phyloP scores from a whole-genome alignment of 2,797 vertebrate species.

The Telmatherina bonti region DNA sequence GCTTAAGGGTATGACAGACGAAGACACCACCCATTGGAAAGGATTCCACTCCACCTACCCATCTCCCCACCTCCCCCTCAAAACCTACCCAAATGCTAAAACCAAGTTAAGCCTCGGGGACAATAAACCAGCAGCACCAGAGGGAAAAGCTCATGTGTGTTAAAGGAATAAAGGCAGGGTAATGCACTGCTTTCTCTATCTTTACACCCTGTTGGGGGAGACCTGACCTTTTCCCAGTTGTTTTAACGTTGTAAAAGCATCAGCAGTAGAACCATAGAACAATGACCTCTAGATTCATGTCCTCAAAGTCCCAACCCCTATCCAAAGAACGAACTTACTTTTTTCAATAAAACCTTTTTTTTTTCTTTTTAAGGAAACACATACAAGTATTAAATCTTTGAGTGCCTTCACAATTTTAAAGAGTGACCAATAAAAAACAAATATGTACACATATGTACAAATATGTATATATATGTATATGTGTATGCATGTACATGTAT shows the following conservation, averaged over 20 bases:
- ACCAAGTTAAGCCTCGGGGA: constrained; percentile 71
- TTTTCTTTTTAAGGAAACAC: background rate
- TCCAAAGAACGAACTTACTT: constrained; percentile 17
- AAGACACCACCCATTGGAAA: constrained; percentile 70
- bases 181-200: constrained; percentile 77
- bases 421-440: too few relatives aligned
- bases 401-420: constrained; percentile 13
- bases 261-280: constrained; percentile 63
- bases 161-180: constrained; percentile 74
- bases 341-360: too few relatives aligned
- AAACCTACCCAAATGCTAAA: constrained; percentile 55
- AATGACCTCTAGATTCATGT: constrained; percentile 59
- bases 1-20: constrained; percentile 60
- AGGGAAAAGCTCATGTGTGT: constrained; percentile 66
- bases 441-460: too few relatives aligned
- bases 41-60: constrained; percentile 58
- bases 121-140: constrained; percentile 70
- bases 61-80: constrained; percentile 53
- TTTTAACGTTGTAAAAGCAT: constrained; percentile 71
- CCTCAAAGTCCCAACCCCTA: constrained; percentile 8
- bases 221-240: constrained; percentile 76
- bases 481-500: too few relatives aligned
- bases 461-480: too few relatives aligned
- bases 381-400: constrained; percentile 20
- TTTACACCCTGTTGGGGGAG: constrained; percentile 66